Evolutionary conservation across 92 coral and sea anemone genomes (phyloP), one percentile per base, ranked within the genome.

Genomic region (Parazoanthus darwini): DNA sequence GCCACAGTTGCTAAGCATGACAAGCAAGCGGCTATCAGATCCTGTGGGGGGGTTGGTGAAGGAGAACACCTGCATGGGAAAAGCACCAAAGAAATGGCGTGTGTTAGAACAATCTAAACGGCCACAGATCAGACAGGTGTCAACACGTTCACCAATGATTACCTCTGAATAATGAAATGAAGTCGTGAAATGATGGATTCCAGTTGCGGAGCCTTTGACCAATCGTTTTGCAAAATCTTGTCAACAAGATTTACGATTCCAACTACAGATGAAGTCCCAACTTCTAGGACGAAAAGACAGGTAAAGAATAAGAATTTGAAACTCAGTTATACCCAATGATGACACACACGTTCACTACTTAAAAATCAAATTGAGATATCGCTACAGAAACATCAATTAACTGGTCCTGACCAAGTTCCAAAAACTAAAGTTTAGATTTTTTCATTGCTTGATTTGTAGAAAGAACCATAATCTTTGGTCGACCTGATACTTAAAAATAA

Each of bases 1-100:
- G 99, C 98, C 11, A 94, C 92, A 16, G 98, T 97, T 8, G 96
- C 96, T 65, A 97, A 87, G 88, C 98, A 97, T 48, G 95, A 90
- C 87, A 97, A 77, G 73, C 99, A 95, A 6, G 97, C 89, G 23
- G 96, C 93, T 39, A 97, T 93, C 85, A 97, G 90, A 58, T 93
- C 92, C 58, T 92, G 94, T 16, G 98, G 98, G 56, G 95, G 95
- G 67, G 85, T 95, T 3, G 98, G 98, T 6, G 95, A 93, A n/a
- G 95, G 89, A 13, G 97, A 82, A 73, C 94, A 97, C 78, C 99
- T 97, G 33, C 33, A 29, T 29, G 73, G 79, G 88, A 88, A 38
- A 80, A 26, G 46, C 9, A 14, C 37, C 46, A 81, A 81, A 36
- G 13, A 22, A 0, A 85, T n/a, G 36, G 3, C 44, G 16, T 42